Evolutionary conservation across 2,113 vertebrate species (phyloP), one percentile per base, ranked within the genome.

Genomic region (Ameiurus melas): DNA sequence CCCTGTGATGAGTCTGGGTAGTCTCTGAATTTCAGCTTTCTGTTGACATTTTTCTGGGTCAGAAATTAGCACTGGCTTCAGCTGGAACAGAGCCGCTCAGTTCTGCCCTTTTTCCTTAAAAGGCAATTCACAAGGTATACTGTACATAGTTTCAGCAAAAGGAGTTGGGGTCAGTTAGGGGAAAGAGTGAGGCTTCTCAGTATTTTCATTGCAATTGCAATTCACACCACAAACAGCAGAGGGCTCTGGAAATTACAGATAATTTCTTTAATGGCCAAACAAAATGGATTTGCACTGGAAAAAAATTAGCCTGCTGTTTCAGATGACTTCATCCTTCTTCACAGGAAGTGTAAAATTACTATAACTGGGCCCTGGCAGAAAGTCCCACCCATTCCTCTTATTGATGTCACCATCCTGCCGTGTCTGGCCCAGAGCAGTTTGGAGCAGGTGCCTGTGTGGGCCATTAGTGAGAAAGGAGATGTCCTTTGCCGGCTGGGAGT

Each of bases 391-490:
- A 95, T 99, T 0, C 81, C 91, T n/a, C 94, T 99, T 66, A 94
- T 94, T 87, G 98, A 99, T 62, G 95, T 99, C 93, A 98, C 98
- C 85, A 90, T 99, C 90, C 97, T 97, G 92, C 97, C 98, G 0
- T 96, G 95, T 87, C 94, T 96, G 89, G 93, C 95, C 36, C 95
- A 95, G 90, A 93, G 90, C 88, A 90, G 47, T 1, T 93, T 95
- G 89, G 94, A 96, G 89, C 92, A 94, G 85, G 92, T 97, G 2
- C 96, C 98, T 0, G 93, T 99, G 57, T 99, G 98, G 98, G 98
- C 97, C 78, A 92, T 99, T 92, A 98, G 97, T n/a, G 97, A 97
- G 92, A 99, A 98, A 92, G 98, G 98, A 30, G 98, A 99, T 0
- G 97, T 99, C 57, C 93, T 99, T 89, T 99, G 98, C 92, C 96